Conservation (phyloP, 2,797 vertebrate genomes). For the Channa striata region DNA sequence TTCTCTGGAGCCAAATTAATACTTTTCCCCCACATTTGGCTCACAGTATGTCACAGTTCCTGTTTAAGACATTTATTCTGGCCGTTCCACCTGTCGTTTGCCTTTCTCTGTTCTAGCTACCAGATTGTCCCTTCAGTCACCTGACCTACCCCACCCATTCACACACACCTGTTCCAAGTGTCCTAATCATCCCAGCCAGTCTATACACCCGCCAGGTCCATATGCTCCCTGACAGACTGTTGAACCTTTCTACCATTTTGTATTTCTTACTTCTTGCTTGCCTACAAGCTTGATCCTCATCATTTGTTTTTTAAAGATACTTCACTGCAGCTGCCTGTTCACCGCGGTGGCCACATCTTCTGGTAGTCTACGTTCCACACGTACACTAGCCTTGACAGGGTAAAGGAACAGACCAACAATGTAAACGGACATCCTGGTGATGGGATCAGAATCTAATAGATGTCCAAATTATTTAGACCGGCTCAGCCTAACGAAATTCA, state of each 20-base stretch:
- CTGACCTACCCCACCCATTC: neutral
- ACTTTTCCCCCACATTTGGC: no score
- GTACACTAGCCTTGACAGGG: neutral
- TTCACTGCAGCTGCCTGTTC: no score
- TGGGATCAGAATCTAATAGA: slow-evolving; percentile 39
- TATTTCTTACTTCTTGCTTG: neutral
- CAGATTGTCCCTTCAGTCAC: no score
- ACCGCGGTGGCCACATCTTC: no score
- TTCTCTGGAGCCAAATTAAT: neutral
- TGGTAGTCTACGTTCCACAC: no score
- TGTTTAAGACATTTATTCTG: no score
- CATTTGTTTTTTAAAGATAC: neutral
- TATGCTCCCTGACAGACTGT: neutral
- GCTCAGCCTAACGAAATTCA: slow-evolving; percentile 41
- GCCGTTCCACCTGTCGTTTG: no score
- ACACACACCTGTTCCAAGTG: neutral
- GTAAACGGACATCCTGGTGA: slow-evolving; percentile 32
- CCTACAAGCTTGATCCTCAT: neutral
- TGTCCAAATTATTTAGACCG: slow-evolving; percentile 48
- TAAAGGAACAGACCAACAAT: slow-evolving; percentile 28
- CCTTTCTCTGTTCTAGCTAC: no score
- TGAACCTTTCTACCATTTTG: neutral
- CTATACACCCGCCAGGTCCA: neutral
- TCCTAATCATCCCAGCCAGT: neutral
- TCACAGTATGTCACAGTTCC: no score